Conservation (phyloP, 2,113 vertebrate species). For the Lophotis ruficrista region DNA sequence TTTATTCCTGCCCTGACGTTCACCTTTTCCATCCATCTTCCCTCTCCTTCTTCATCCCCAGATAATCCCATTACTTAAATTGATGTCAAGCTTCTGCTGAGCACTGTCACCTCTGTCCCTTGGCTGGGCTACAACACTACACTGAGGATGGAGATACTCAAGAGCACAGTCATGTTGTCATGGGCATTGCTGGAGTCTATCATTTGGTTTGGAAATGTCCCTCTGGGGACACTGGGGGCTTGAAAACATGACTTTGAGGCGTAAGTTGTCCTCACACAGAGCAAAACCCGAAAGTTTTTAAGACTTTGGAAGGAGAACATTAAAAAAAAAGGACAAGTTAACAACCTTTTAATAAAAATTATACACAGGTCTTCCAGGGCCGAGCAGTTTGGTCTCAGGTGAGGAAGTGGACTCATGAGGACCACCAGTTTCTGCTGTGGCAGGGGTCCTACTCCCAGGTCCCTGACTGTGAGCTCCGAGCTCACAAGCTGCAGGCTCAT, state of each 20-base stretch:
- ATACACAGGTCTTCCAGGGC: not conserved
- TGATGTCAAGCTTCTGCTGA: constrained; percentile 26
- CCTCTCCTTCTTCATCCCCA: not conserved
- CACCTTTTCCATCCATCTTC: not conserved
- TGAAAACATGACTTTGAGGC: not conserved
- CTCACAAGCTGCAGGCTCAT: not conserved
- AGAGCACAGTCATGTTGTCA: not conserved
- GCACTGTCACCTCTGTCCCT: not conserved
- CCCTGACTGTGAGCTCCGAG: not conserved
- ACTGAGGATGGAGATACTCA: not conserved
- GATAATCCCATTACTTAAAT: constrained; percentile 3
- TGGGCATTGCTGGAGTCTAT: not conserved
- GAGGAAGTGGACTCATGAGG: not conserved
- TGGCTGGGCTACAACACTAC: not conserved
- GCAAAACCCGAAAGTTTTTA: not conserved
- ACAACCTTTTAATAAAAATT: no score
- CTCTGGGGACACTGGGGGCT: not conserved
- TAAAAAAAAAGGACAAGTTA: no score
- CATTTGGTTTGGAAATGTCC: not conserved
- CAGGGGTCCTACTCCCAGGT: not conserved
- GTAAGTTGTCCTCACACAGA: not conserved
- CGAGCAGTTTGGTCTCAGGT: not conserved
- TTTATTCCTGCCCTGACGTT: not conserved
- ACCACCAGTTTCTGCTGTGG: not conserved
- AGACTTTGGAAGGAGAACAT: no score